Evolutionary conservation across 2,113 vertebrate species (phyloP).

Genomic region (Pholis gunnellus): DNA sequence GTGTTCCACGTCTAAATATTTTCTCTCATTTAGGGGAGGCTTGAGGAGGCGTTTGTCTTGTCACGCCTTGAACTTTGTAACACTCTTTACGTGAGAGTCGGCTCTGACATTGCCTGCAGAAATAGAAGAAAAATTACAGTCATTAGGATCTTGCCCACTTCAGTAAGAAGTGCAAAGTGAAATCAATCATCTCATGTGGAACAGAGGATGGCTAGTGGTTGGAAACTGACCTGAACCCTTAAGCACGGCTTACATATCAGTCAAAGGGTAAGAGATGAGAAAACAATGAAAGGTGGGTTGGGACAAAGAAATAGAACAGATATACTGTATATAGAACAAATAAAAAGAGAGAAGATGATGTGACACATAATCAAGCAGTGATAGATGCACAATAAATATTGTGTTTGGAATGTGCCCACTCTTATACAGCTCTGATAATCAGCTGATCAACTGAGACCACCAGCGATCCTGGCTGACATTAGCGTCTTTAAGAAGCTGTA

Average conservation of each 20-base stretch:
- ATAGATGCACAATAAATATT: conserved; percentile 10
- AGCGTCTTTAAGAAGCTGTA: too few species aligned
- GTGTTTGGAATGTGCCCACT: neutral
- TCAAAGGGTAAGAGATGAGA: neutral
- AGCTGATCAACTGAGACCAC: neutral
- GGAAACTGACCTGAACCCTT: neutral
- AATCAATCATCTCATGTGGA: conserved; percentile 20
- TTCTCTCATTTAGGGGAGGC: neutral
- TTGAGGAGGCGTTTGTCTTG: neutral
- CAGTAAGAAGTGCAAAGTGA: neutral
- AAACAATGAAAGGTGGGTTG: neutral
- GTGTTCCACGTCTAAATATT: neutral
- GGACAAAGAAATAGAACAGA: neutral
- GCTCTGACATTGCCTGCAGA: conserved; percentile 20
- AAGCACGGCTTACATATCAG: neutral
- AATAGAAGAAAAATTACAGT: neutral
- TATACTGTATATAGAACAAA: too few species aligned
- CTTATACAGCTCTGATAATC: conserved; percentile 10
- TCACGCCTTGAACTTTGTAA: neutral
- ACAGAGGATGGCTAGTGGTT: neutral
- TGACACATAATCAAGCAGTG: neutral
- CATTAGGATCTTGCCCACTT: neutral
- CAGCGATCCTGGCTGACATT: too few species aligned
- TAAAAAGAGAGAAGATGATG: neutral
- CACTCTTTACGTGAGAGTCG: neutral